These are phyloP conservation scores for Eupithecia insigniata DNA, from an alignment of 2,888 invertebrate species.

Conservation along the genomic window DNA sequence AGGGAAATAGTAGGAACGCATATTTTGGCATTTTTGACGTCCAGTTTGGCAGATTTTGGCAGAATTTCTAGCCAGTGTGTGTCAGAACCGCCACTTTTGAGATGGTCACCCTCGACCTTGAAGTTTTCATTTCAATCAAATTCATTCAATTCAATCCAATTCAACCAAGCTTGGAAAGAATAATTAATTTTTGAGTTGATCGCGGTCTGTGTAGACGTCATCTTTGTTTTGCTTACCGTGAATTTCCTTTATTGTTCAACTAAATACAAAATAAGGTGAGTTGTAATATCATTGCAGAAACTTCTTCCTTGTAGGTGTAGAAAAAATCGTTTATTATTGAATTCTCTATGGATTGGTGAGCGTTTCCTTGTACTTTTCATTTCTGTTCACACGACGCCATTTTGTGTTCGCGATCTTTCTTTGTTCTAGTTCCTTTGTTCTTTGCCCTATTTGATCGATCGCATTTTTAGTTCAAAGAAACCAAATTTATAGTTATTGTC, in stretches of 20 bases:
- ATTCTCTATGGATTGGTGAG: constrained; percentile 3
- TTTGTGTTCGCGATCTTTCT: constrained; percentile 75
- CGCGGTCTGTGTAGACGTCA: not conserved
- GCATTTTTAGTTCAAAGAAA: constrained; percentile 34
- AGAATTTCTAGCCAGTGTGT: too few species aligned
- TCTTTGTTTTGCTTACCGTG: not conserved
- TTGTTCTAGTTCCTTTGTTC: constrained; percentile 70
- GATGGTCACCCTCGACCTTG: too few species aligned
- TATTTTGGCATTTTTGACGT: too few species aligned
- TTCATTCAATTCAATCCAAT: not conserved
- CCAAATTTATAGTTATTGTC: constrained; percentile 55
- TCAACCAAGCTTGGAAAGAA: too few species aligned
- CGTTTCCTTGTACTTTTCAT: not conserved
- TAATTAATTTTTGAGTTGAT: too few species aligned
- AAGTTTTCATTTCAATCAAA: not conserved
- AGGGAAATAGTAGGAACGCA: too few species aligned
- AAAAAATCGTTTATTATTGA: not conserved
- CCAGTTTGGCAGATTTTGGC: too few species aligned
- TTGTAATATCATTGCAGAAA: not conserved
- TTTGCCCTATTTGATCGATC: constrained; percentile 48
- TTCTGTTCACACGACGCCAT: constrained; percentile 64
- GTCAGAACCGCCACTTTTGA: too few species aligned
- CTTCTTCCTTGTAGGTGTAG: not conserved
- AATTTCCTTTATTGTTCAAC: not conserved
- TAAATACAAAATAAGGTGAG: not conserved